Conservation (phyloP, 2,888 invertebrate species). For the Calliopum simillimum region DNA sequence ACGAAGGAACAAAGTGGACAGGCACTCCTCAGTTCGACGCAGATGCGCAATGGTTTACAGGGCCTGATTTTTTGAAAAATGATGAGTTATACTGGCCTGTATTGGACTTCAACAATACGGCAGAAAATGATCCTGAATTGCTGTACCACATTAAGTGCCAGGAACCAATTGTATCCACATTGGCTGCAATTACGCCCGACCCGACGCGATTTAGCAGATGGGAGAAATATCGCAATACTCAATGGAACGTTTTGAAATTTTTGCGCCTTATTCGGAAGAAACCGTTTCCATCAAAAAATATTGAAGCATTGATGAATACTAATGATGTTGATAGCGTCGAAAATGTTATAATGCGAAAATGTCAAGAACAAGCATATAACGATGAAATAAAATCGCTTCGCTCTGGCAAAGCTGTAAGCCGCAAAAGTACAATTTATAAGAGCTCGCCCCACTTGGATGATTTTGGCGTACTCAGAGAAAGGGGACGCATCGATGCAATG, state of each 20-base stretch:
- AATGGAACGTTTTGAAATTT: no score
- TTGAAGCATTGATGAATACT: no score
- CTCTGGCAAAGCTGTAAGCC: not conserved
- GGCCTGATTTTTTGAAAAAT: not conserved
- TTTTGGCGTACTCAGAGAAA: conserved; percentile 14
- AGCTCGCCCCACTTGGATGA: conserved; percentile 25
- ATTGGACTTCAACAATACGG: not conserved
- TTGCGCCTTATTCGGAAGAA: not conserved
- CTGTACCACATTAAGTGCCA: not conserved
- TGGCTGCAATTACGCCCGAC: conserved; percentile 15
- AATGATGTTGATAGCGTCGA: no score
- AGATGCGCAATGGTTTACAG: no score
- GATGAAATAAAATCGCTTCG: conserved; percentile 6
- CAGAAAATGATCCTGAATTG: not conserved
- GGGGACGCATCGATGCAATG: conserved; percentile 29
- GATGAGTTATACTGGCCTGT: conserved; percentile 17
- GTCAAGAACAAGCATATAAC: conserved; percentile 21
- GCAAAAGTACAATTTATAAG: conserved; percentile 19
- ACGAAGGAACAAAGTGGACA: no score
- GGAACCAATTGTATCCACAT: not conserved
- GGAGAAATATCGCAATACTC: no score
- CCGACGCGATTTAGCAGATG: conserved; percentile 10
- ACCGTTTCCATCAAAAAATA: not conserved
- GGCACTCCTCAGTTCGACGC: no score
- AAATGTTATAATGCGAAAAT: no score